A percentile compares a stretch with the other conserved stretches of the same genome.
Evolutionary conservation across 2,888 invertebrate species (phyloP).

Genomic region (Leucoma salicis): DNA sequence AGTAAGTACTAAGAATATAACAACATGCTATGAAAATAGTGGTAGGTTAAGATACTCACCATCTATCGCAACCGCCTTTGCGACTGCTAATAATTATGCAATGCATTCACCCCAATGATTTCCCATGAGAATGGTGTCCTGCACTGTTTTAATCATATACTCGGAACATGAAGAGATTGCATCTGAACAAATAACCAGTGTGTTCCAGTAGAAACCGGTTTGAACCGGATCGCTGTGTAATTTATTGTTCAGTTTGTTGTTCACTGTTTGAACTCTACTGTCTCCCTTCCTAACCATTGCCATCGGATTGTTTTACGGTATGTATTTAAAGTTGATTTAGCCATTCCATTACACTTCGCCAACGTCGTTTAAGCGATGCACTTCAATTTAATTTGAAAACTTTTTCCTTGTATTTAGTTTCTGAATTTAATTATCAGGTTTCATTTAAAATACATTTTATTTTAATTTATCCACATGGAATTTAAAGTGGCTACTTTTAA

Average conservation of each 20-base stretch:
- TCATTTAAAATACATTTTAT: too few relatives aligned
- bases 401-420: constrained; percentile 24
- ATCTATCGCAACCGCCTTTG: constrained; percentile 51
- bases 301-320: constrained; percentile 57
- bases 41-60: constrained; percentile 40
- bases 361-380: constrained; percentile 30
- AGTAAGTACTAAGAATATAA: too few relatives aligned
- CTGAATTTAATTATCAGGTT: too few relatives aligned
- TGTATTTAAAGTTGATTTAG: constrained; percentile 45
- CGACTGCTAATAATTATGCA: constrained; percentile 80
- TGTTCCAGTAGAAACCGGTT: constrained; percentile 49
- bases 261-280: constrained; percentile 44
- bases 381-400: constrained; percentile 25
- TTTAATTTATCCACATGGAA: too few relatives aligned
- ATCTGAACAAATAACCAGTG: constrained; percentile 70
- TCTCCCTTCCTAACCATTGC: constrained; percentile 16
- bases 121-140: constrained; percentile 73
- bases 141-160: constrained; percentile 80
- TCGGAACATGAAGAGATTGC: constrained; percentile 68
- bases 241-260: constrained; percentile 64
- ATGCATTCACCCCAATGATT: constrained; percentile 74
- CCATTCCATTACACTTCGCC: constrained; percentile 35
- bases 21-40: too few relatives aligned
- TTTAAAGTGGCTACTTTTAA: too few relatives aligned
- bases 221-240: constrained; percentile 64